These are phyloP conservation scores for Dendropsophus ebraccatus DNA, from an alignment of 2,113 vertebrate genomes.

Conservation along the genomic window DNA sequence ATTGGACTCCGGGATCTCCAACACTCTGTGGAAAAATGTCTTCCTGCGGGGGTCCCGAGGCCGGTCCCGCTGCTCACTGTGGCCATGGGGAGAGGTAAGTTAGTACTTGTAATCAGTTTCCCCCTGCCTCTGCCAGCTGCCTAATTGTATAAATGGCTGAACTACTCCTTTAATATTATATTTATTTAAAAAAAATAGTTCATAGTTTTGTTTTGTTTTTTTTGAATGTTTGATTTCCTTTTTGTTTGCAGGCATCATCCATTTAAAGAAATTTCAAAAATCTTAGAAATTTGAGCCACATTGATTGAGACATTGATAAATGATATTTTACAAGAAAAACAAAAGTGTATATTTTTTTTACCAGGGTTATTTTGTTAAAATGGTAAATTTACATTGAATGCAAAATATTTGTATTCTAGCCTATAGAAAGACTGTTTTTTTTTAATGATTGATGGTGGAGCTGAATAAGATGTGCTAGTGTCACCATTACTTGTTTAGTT, in stretches of 20 bases:
- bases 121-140: no score
- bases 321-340: background rate
- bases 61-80: no score
- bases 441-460: background rate
- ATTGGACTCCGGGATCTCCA: no score
- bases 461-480: conserved; percentile 1
- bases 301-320: background rate
- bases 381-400: background rate
- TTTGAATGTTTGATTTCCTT: no score
- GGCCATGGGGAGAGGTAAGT: no score
- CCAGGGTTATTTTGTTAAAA: background rate
- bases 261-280: background rate
- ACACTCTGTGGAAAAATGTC: no score
- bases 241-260: background rate
- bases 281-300: background rate
- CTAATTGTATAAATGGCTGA: no score
- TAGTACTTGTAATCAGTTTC: no score
- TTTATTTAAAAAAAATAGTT: no score
- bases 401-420: background rate
- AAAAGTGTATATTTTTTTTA: background rate
- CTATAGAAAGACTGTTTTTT: background rate
- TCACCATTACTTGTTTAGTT: background rate
- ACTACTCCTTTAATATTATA: no score
- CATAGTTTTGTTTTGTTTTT: no score
- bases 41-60: no score